Evolutionary conservation across 2,113 vertebrate genomes (phyloP).

Genomic region (Dromas ardeola): DNA sequence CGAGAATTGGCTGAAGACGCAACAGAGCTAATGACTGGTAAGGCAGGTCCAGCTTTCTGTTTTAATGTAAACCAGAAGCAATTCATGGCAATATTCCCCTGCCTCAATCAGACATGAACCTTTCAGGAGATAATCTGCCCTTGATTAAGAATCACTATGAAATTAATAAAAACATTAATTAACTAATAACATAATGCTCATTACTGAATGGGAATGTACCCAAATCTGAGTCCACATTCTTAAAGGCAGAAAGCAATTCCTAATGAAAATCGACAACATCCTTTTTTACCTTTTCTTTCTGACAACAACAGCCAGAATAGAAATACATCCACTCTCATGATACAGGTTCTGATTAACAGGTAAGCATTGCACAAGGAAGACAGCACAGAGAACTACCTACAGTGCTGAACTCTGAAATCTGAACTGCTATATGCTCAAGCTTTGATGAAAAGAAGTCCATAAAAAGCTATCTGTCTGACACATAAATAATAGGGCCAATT

Average conservation of each 20-base stretch:
- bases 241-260: not conserved
- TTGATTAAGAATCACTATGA: slow-evolving; percentile 45
- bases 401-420: not conserved
- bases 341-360: not conserved
- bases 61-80: not conserved
- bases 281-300: not conserved
- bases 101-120: not conserved
- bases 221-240: not conserved
- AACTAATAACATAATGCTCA: not conserved
- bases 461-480: not conserved
- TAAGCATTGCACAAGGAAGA: not conserved
- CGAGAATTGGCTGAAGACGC: rapidly evolving
- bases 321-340: not conserved
- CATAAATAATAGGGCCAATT: slow-evolving; percentile 20
- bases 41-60: not conserved
- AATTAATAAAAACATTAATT: slow-evolving; percentile 44
- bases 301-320: not conserved
- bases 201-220: not conserved
- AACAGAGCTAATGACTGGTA: not conserved
- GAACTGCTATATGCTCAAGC: not conserved
- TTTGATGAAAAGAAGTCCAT: not conserved
- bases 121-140: slow-evolving; percentile 19
- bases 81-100: not conserved
- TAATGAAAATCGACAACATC: not conserved
- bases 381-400: not conserved